Evolutionary conservation across 2,888 invertebrate genomes (phyloP), one percentile per base, ranked within the genome.

Genomic region (Trachelus iudaicus): DNA sequence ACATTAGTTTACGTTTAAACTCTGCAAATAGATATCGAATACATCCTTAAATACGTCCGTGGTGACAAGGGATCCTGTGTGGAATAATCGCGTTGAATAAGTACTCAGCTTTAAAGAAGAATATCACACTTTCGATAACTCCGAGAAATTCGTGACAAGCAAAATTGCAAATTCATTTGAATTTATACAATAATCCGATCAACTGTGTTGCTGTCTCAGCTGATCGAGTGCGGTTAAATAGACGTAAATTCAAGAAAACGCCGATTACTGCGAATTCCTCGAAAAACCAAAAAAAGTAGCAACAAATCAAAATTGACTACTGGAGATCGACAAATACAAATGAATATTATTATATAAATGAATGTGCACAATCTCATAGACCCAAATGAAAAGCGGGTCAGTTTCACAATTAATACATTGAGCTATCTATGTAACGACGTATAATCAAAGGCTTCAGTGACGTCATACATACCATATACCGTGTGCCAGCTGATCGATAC

Each of bases 401-500:
- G 40, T 23, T 56, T 13, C 40, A 15, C 15, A 40, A 15, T 40
- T 40, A 40, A 40, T 40, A 40, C 1, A 56, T 23, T 9, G 40
- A 56, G 40, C 23, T 15, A 23, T 15, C 40, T 56, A 56, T 23
- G 40, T 56, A 56, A 56, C 40, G 40, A 56, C 40, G 40, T 56
- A 56, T 56, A 23, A 9, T 56, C 15, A 23, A 23, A 56, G 40
- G 40, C 40, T 56, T 56, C 23, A 56, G 40, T 56, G 40, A 56
- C 40, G 40, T 56, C 40, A 23, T 15, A 56, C 6, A 56, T 23
- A 56, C 15, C 40, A 56, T 56, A 56, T 56, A 56, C 2, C 23
- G 40, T 56, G 23, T 56, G 40, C 40, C 56, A 74, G 68, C 73
- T 75, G 77, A 40, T 77, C 77, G 77, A 77, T 77, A 77, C 69